Base-by-base conservation (phyloP, 1,140 invertebrate species). In the Plodia interpunctella region DNA sequence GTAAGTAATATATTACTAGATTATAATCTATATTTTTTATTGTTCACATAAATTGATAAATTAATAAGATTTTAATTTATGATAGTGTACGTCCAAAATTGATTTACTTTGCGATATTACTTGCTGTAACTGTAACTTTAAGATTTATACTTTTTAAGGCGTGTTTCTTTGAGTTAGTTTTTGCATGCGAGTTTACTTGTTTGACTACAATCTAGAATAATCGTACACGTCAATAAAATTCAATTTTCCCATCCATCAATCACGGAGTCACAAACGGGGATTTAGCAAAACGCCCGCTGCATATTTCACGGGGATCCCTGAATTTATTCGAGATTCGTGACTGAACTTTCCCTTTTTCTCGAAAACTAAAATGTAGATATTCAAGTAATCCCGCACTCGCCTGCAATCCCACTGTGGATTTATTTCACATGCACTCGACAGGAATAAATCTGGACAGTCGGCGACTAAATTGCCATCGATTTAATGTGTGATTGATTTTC, bases 361-460 rank as follows among this genome's bases (percentile, higher is more conserved):
- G 25, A 57, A 19, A 53, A 38, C n/a, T 28, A 8, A 63, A 57
- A 60, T 28, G 18, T 25, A 57, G 60, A 56, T 60, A 68, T 62
- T 50, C 63, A 28, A 54, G 62, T 72, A 68, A 78, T 76, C 68
- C 68, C 49, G 58, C 59, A 66, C 69, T 60, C 69, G 73, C 65
- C 17, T 51, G 69, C 67, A 62, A 75, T 72, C 61, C 65, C 59
- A 57, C 61, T 60, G 57, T 69, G 71, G 74, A 77, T 77, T 76
- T 75, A 76, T 72, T 71, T 67, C 68, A 73, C 67, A 63, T 72
- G 71, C 73, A 63, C 19, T 60, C 51, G 67, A 59, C 72, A 61
- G 64, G 72, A 81, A 81, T 81, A 81, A 70, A 78, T 68, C 62
- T 50, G 63, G 55, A 18, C n/a, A 38, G 68, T 72, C 38, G 38